Evolutionary conservation across 2,113 vertebrate genomes (phyloP).

Genomic region (Mobula hypostoma): DNA sequence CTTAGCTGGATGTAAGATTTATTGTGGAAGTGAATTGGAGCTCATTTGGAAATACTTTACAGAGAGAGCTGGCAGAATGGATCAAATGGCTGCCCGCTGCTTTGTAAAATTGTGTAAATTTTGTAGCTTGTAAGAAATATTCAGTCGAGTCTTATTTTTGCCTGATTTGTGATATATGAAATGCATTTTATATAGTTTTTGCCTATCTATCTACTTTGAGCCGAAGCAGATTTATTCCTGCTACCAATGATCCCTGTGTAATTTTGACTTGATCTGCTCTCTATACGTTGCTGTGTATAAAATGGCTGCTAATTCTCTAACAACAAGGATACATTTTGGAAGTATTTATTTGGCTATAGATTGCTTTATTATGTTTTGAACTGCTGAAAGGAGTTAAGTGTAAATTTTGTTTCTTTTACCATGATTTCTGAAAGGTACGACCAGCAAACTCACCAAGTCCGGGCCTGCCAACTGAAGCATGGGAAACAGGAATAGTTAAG

Average conservation of each 20-base stretch:
- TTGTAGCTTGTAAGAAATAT: background rate
- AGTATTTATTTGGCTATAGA: background rate
- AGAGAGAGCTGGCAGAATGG: background rate
- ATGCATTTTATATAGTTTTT: too few relatives aligned
- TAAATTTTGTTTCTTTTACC: background rate
- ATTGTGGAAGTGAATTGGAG: background rate
- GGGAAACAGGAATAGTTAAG: slow-evolving; percentile 65
- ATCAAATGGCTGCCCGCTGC: background rate
- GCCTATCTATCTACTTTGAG: background rate
- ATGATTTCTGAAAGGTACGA: slow-evolving; percentile 47
- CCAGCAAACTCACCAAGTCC: slow-evolving; percentile 69
- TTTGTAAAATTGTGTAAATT: background rate
- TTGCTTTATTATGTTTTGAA: background rate
- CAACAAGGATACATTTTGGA: background rate
- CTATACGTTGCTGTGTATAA: background rate
- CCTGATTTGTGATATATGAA: too few relatives aligned
- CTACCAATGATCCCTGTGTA: background rate
- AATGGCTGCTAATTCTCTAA: background rate
- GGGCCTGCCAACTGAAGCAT: slow-evolving; percentile 58
- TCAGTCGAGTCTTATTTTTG: background rate
- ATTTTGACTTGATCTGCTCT: background rate
- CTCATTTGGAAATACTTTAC: background rate
- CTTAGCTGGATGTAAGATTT: background rate
- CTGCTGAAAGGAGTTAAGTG: background rate
- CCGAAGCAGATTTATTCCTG: background rate